Base-by-base conservation (phyloP, 2,797 vertebrate species). In the Notoglanidium macrostoma region DNA sequence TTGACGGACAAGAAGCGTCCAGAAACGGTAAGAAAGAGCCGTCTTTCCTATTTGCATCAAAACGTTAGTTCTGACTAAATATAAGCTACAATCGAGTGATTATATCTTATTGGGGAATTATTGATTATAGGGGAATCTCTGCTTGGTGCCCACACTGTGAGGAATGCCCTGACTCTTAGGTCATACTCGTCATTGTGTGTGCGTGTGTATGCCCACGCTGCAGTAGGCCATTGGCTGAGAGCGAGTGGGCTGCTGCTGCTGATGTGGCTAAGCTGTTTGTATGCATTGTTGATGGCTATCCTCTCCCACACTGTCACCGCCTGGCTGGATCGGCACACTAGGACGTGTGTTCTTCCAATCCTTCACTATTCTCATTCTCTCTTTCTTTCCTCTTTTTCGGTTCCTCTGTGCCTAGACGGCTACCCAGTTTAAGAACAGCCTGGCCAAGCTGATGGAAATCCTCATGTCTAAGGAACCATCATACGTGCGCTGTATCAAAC, bases 381-480 rank as follows among this genome's bases (percentile, higher is more conserved):
- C 29, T 72, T 82, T 85, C n/a, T 49, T 40, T n/a, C n/a, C 21
- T 49, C 35, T 61, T 17, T 29, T 61, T 68, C 26, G 21, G 46
- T 76, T 77, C 15, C 3, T 68, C 85, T 77, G 57, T 63, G 19
- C 89, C 44, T 93, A 99, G 98, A 97, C 97, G 54, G 98, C 98
- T 90, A 98, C 98, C 57, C 98, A 99, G 94, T 99, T 99, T 94
- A 99, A 99, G 94, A 96, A 94, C 92, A 99, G 98, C 90, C 96
- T 99, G 90, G 94, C 97, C 65, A 98, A 99, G 89, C 95, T 99
- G 61, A 98, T 99, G 96, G 98, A 99, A 93, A 99, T 99, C 91
- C 96, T 99, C 79, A 98, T 98, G 97, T 99, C 98, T 68, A 99
- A 99, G 95, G 98, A 99, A 35, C 98, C 98, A 0, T 98, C 98